Evolutionary conservation across 2,797 vertebrate species (phyloP).

Genomic region (Hafferia zeledoni): DNA sequence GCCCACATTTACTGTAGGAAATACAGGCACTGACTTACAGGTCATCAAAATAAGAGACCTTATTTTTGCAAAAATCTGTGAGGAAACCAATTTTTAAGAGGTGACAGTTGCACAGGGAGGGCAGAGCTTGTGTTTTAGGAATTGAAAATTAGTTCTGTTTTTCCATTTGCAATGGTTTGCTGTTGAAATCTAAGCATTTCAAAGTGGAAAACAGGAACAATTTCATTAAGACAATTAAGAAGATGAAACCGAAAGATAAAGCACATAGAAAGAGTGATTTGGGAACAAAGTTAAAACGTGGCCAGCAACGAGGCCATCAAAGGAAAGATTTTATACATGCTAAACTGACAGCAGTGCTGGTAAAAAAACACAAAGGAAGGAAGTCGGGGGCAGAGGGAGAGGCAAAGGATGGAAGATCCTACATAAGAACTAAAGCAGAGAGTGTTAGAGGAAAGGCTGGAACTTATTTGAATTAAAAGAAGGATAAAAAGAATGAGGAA

Average conservation of each 20-base stretch:
- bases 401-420: neutral
- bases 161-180: neutral
- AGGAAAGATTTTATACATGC: neutral
- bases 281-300: neutral
- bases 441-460: neutral
- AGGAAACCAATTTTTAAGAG: neutral
- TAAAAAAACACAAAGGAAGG: neutral
- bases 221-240: neutral
- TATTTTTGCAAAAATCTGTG: neutral
- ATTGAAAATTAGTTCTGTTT: neutral
- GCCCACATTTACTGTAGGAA: neutral
- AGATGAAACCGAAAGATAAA: neutral
- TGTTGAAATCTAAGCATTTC: neutral
- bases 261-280: neutral
- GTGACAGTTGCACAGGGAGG: neutral
- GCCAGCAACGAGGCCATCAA: neutral
- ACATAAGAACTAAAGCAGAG: neutral
- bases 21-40: neutral
- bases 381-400: neutral
- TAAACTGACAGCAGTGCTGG: neutral
- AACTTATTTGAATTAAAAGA: neutral
- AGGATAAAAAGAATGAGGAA: neutral
- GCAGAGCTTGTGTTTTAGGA: neutral
- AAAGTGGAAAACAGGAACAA: neutral
- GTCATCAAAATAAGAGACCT: neutral